phyloP scores from a whole-genome alignment of 2,113 vertebrate genomes.

The Larimichthys crocea region DNA sequence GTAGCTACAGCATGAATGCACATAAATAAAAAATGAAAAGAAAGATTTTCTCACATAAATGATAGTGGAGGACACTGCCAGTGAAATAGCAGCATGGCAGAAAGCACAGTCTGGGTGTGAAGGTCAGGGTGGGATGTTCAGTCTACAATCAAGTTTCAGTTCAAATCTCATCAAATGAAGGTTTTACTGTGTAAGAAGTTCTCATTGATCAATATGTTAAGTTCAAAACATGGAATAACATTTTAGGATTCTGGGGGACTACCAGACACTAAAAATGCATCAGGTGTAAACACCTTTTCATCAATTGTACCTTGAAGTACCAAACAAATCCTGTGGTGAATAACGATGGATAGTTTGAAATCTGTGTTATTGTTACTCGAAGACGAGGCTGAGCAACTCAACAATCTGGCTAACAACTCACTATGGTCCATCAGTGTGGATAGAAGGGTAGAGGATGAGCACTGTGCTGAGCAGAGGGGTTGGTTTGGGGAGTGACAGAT shows the following conservation, averaged over 20 bases:
- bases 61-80: not conserved
- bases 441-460: not conserved
- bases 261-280: not conserved
- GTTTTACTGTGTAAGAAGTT: not conserved
- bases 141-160: not conserved
- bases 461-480: constrained; percentile 1
- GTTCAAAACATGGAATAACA: not conserved
- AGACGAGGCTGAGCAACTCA: not conserved
- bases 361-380: not conserved
- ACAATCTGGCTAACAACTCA: not conserved
- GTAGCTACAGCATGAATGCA: not conserved
- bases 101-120: constrained; percentile 9
- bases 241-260: not conserved
- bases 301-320: not conserved
- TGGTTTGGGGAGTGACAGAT: not conserved
- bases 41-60: not conserved
- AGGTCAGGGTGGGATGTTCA: not conserved
- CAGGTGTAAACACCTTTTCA: not conserved
- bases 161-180: not conserved
- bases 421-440: constrained; percentile 11
- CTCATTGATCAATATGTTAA: not conserved
- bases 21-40: not conserved
- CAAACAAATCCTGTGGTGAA: not conserved
- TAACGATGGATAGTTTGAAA: not conserved
- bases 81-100: constrained; percentile 41